Evolutionary conservation across 1,140 invertebrate genomes (phyloP), one percentile per base, ranked within the genome.

Genomic region (Drosophila baimaii): DNA sequence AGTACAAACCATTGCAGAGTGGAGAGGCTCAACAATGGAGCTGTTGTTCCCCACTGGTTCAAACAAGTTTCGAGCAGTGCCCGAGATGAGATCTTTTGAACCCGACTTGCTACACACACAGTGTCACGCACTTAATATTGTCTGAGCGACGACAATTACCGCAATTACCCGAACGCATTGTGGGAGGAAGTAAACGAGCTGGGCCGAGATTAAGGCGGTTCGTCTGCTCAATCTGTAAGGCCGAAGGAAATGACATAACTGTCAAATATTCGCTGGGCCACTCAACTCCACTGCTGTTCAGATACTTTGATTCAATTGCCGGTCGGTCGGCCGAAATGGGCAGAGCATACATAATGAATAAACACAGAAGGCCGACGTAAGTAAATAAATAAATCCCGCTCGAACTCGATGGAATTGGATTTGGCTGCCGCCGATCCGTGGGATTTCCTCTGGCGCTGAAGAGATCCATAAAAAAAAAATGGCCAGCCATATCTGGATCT

Each of bases 111-210:
- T 21, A 59, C 29, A 52, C 41, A 41, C 62, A 74, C 21, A 59
- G 29, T 33, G 65, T 57, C 79, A 76, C 66, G 64, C 81, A 81
- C 76, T 71, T 63, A 59, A 57, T 71, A 71, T 78, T 76, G 68
- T 81, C 61, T 71, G 82, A 52, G 47, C 56, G 68, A 61, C 58
- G 73, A 73, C 83, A 86, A 86, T 86, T 88, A 81, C 77, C 64
- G 52, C 49, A 77, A 80, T 85, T 84, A 71, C 64, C 57, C 65
- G 41, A 63, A 64, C 46, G 63, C 73, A 65, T 82, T 88, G 83
- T 70, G 79, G 75, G 76, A 81, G 79, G 84, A 81, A 86, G 85
- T 86, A 82, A 84, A 52, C 62, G 59, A 83, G 74, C 43, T 77
- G 74, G 77, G 62, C 21, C 70, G 66, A 75, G 75, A 81, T 80